Evolutionary conservation across 2,113 vertebrate genomes (phyloP).

Genomic region (Tringa solitaria): DNA sequence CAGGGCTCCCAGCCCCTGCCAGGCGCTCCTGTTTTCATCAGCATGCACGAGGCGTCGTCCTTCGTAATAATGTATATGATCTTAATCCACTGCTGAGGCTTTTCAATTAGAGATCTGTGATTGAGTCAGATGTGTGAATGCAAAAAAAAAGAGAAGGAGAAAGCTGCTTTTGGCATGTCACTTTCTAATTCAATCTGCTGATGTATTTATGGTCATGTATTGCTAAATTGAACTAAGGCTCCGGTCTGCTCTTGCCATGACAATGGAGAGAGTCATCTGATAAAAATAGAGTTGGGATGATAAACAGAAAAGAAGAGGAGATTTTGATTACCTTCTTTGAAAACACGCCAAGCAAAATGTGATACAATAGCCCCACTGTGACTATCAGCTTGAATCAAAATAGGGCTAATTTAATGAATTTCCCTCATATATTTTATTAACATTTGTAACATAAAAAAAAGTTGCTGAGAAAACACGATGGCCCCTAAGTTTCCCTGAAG

Average conservation of each 20-base stretch:
- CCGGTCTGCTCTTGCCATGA: constrained; percentile 39
- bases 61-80: not conserved
- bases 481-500: not conserved
- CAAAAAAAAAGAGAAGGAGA: not conserved
- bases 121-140: constrained; percentile 34
- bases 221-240: constrained; percentile 12
- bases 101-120: constrained; percentile 42
- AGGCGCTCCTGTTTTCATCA: not conserved
- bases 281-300: constrained; percentile 42
- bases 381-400: not conserved
- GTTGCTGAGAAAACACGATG: not conserved
- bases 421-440: not conserved
- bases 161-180: not conserved
- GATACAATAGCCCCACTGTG: not conserved
- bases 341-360: not conserved
- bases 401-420: not conserved
- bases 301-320: constrained; percentile 14
- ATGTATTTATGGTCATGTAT: constrained; percentile 52
- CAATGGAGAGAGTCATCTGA: constrained; percentile 43
- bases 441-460: not conserved
- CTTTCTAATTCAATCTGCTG: constrained; percentile 28
- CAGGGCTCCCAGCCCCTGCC: not conserved
- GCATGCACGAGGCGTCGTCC: not conserved
- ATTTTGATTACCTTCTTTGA: not conserved
- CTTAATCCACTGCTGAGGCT: constrained; percentile 10